Evolutionary conservation across 23 tunicate species (phyloP).

Genomic region (Aplidium turbinatum): DNA sequence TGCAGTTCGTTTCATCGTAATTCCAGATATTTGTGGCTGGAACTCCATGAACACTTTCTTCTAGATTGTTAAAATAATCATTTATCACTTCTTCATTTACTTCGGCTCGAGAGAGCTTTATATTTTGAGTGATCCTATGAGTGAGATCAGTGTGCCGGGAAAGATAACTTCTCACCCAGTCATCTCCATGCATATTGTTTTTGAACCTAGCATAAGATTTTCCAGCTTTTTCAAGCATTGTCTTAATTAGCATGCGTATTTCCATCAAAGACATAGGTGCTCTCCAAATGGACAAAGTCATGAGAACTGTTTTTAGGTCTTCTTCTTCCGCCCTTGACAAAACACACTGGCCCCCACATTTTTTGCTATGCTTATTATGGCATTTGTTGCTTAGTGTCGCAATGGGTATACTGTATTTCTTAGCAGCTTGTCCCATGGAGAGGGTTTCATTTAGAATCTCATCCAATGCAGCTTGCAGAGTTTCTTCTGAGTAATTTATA

Average conservation of each 20-base stretch:
- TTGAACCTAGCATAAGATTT: background rate
- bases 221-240: background rate
- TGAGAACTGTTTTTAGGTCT: conserved; percentile 1
- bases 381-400: background rate
- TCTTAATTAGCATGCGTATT: conserved; percentile 1
- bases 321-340: background rate
- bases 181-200: conserved; percentile 14
- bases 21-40: conserved; percentile 4
- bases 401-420: background rate
- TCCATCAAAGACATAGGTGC: background rate
- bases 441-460: background rate
- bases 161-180: conserved; percentile 17
- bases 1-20: conserved; percentile 16
- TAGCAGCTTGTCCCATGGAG: background rate
- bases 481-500: too few relatives aligned
- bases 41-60: background rate
- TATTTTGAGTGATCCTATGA: background rate
- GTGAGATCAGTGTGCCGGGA: conserved; percentile 1
- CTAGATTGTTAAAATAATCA: conserved; percentile 11
- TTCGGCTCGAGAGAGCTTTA: background rate
- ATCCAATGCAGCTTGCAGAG: too few relatives aligned
- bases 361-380: background rate
- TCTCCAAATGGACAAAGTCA: conserved; percentile 12
- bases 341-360: background rate
- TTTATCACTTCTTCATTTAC: conserved; percentile 9